Percentiles rank a stretch among this genome's conserved stretches.
These are phyloP conservation scores for Bruchidius siliquastri DNA, from an alignment of 2,888 invertebrate species.

Conservation along the genomic window DNA sequence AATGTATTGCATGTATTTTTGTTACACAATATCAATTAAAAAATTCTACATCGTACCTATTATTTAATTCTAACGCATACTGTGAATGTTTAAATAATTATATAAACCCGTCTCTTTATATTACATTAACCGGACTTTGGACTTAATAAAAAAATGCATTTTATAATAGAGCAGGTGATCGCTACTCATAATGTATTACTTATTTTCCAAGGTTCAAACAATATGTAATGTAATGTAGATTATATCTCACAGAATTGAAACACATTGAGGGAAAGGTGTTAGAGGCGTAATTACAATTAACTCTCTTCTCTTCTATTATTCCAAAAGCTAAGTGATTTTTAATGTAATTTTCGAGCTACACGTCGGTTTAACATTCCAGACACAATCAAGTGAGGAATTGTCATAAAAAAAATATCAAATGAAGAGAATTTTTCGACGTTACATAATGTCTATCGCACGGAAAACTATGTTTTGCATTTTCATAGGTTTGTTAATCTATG, in stretches of 20 bases:
- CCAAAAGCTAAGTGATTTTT: too few species aligned
- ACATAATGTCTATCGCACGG: too few species aligned
- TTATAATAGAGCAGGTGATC: neutral
- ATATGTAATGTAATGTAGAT: neutral
- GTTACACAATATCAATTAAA: neutral
- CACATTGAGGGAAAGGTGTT: too few species aligned
- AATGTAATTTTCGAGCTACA: too few species aligned
- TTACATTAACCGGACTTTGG: neutral
- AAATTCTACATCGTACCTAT: neutral
- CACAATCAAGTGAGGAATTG: too few species aligned
- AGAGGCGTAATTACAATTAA: too few species aligned
- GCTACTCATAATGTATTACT: neutral
- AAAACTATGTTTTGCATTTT: too few species aligned
- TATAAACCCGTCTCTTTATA: neutral
- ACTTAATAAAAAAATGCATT: neutral
- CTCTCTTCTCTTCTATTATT: too few species aligned
- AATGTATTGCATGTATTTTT: neutral
- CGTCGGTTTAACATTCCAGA: too few species aligned
- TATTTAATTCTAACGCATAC: neutral
- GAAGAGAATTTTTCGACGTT: too few species aligned
- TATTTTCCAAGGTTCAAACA: neutral
- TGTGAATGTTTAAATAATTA: neutral
- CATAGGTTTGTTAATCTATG: too few species aligned
- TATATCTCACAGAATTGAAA: neutral
- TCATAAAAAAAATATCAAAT: too few species aligned